Evolutionary conservation across 37 sponge, comb jelly and placozoan species (phyloP), one percentile per base, ranked within the genome.

Genomic region (Geodia barretti): DNA sequence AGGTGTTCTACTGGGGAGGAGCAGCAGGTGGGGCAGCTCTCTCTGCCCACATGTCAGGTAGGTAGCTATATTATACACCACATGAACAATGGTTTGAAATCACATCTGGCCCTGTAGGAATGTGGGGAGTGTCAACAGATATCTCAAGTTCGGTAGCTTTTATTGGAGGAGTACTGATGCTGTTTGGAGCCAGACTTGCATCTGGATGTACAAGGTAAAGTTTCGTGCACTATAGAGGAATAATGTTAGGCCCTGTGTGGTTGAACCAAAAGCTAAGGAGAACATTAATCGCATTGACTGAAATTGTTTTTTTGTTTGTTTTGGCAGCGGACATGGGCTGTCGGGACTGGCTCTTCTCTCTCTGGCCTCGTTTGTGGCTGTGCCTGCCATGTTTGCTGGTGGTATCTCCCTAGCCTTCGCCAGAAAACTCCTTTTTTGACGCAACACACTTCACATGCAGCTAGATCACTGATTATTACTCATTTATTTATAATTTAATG

Each of bases 201-300:
- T 75, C 84, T 3, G 90, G 90, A 25, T 89, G 90, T 39, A 89
- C 90, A 30, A 89, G 90, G 90, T 89, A 74, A 58, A n/a, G n/a
- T n/a, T n/a, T n/a, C n/a, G n/a, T n/a, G n/a, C n/a, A n/a, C n/a
- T n/a, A n/a, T n/a, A n/a, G n/a, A n/a, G n/a, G n/a, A n/a, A n/a
- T n/a, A n/a, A n/a, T n/a, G n/a, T n/a, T n/a, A n/a, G n/a, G n/a
- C n/a, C n/a, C n/a, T n/a, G n/a, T n/a, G n/a, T n/a, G n/a, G n/a
- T n/a, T n/a, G n/a, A n/a, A n/a, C n/a, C n/a, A n/a, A n/a, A n/a
- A n/a, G n/a, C n/a, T n/a, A n/a, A n/a, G n/a, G n/a, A n/a, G n/a
- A n/a, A n/a, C n/a, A n/a, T n/a, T n/a, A n/a, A n/a, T n/a, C n/a
- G n/a, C n/a, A n/a, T n/a, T n/a, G n/a, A n/a, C n/a, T n/a, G n/a